Base-by-base conservation (phyloP, 1,140 invertebrate genomes). In the Danaus plexippus region DNA sequence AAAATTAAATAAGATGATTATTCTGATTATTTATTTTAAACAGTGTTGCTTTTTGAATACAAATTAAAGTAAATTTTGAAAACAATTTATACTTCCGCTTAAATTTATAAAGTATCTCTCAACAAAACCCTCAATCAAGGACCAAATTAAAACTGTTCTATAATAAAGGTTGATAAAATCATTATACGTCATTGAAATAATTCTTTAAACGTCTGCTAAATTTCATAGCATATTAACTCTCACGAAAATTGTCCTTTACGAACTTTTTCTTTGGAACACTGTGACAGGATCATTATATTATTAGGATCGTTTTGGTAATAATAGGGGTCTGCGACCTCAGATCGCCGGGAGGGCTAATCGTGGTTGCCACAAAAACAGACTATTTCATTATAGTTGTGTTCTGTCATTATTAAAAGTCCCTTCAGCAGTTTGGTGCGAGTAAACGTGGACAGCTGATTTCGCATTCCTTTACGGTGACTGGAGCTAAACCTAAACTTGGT, bases 221-320 rank as follows among this genome's bases (percentile, higher is more conserved):
- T 78, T 77, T 72, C 68, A 67, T 75, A 67, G 73, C 63, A 73
- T 72, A 81, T 80, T 79, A 80, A 63, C 66, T 69, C 62, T 69
- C 64, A 75, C 61, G 76, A 70, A 85, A 85, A 85, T 85, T 85
- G 81, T 85, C 84, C 77, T 74, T 80, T 75, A 68, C 67, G 70
- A 75, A 77, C 65, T 73, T 73, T 77, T 80, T 75, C 67, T 69
- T 71, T 68, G 49, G 63, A 75, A 77, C 74, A 66, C 75, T 82
- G 79, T 80, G 80, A 87, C 83, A 85, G 77, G 73, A 73, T 71
- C 81, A 82, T 86, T 86, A 86, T 86, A 83, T 82, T 83, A 86
- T 86, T 86, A 86, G 83, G 77, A 85, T 73, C 80, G 78, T 77
- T 86, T 81, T 69, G 64, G 74, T 85, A 86, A 86, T 85, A 71